A percentile compares a stretch with the other conserved stretches of the same genome.
Conservation (phyloP, 2,113 vertebrate genomes). For the Stercorarius parasiticus region DNA sequence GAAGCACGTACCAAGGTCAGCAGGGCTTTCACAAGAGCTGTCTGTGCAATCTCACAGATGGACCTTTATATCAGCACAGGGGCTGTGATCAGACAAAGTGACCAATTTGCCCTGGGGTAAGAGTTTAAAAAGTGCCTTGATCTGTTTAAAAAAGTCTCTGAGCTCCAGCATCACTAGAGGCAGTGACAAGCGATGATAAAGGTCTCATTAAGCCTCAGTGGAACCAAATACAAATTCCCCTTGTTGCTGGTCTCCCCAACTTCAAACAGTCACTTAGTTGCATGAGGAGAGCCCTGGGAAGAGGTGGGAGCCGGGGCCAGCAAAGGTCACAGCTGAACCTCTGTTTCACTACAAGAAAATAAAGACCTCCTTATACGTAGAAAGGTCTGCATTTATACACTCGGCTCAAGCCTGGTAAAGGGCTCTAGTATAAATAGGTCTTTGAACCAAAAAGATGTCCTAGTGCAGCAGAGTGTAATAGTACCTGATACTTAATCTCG, state of each 20-base stretch:
- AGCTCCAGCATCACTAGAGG: background rate
- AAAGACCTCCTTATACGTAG: background rate
- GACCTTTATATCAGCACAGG: constrained; percentile 34
- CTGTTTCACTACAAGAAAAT: background rate
- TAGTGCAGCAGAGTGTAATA: constrained; percentile 6
- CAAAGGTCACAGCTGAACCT: constrained; percentile 43
- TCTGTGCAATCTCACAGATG: constrained; percentile 43
- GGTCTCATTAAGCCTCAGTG: constrained; percentile 26
- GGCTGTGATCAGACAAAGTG: constrained; percentile 46
- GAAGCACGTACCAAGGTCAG: background rate
- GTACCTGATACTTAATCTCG: constrained; percentile 21
- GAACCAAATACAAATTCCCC: constrained; percentile 50
- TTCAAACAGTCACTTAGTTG: constrained; percentile 26
- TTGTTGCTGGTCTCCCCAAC: constrained; percentile 29
- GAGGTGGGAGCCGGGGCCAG: constrained; percentile 21
- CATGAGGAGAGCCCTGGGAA: constrained; percentile 25
- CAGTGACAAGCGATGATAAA: constrained; percentile 33
- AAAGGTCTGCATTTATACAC: background rate
- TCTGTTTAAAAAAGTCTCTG: constrained; percentile 43
- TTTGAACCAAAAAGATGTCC: constrained; percentile 54
- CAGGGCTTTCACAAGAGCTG: constrained; percentile 32
- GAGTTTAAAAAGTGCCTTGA: constrained; percentile 43
- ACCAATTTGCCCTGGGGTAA: constrained; percentile 39
- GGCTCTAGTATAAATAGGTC: background rate
- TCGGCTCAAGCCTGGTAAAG: background rate